Percentiles rank a stretch among this genome's conserved stretches.
phyloP scores from a whole-genome alignment of 1,140 invertebrate genomes.

The Rhopalosiphum maidis region DNA sequence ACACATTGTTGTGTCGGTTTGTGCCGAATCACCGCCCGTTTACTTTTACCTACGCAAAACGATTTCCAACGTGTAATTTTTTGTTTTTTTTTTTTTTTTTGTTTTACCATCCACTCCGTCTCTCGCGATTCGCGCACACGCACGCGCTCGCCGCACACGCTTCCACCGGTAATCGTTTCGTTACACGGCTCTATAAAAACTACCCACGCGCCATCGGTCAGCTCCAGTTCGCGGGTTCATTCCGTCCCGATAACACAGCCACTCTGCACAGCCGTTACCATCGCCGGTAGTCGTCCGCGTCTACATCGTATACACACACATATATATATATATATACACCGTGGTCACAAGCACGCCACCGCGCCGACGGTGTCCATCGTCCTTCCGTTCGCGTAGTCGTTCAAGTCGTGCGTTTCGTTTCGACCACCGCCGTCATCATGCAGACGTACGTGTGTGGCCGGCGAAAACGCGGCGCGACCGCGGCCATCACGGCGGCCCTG shows the following conservation, averaged over 20 bases:
- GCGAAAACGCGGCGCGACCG: background rate
- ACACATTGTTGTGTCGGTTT: background rate
- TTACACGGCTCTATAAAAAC: conserved; percentile 58
- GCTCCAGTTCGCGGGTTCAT: conserved; percentile 37
- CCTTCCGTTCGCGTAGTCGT: background rate
- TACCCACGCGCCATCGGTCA: conserved; percentile 38
- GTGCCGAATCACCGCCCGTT: conserved; percentile 37
- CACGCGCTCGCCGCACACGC: background rate
- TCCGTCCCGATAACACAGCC: conserved; percentile 1
- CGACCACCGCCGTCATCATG: background rate
- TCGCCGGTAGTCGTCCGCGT: background rate
- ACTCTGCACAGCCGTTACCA: background rate
- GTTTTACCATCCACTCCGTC: background rate
- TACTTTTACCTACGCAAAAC: conserved; percentile 46
- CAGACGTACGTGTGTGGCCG: background rate
- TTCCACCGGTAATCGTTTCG: conserved; percentile 41
- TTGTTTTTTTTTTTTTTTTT: background rate
- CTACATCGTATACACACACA: too few relatives aligned
- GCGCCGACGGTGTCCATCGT: background rate
- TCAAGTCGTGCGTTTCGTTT: background rate
- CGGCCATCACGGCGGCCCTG: background rate
- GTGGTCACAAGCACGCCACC: too few relatives aligned
- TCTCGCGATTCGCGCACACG: background rate
- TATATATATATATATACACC: background rate
- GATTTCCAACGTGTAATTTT: background rate